Percentiles rank a stretch among this genome's conserved stretches.
These are phyloP conservation scores for Ramphastos sulfuratus DNA, from an alignment of 2,113 vertebrate genomes.

Conservation along the genomic window DNA sequence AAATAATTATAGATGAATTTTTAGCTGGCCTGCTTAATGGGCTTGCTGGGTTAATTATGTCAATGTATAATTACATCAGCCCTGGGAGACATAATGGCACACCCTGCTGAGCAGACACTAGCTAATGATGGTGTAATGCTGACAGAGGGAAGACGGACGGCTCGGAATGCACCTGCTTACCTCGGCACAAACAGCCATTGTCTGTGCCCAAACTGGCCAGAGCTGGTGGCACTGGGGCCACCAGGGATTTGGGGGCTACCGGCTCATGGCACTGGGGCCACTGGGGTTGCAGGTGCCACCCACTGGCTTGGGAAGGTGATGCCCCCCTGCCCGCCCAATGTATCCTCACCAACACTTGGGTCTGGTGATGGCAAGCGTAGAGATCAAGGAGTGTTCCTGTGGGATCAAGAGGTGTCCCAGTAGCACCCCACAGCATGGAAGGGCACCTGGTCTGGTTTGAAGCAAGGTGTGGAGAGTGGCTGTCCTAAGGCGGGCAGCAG, in stretches of 20 bases:
- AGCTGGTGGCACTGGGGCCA: background rate
- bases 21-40: slow-evolving; percentile 98
- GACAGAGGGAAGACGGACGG: slow-evolving; percentile 85
- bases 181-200: slow-evolving; percentile 74
- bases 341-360: background rate
- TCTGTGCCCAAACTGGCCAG: slow-evolving; percentile 7
- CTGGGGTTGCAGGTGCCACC: background rate
- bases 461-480: rapidly evolving
- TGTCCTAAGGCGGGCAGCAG: background rate
- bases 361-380: background rate
- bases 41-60: slow-evolving; percentile 99
- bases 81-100: slow-evolving; percentile 94
- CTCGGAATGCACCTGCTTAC: slow-evolving; percentile 88
- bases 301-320: rapidly evolving
- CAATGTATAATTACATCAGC: slow-evolving; percentile 99
- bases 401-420: background rate
- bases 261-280: background rate
- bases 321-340: rapidly evolving
- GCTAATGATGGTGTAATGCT: slow-evolving; percentile 93
- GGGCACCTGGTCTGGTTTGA: background rate
- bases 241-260: background rate
- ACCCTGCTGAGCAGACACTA: slow-evolving; percentile 90
- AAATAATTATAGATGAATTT: slow-evolving; percentile 99
- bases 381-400: background rate
- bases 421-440: too few species aligned